These are phyloP conservation scores for Ommatoiulus sabulosus DNA, from an alignment of 2,888 invertebrate genomes.

Conservation along the genomic window DNA sequence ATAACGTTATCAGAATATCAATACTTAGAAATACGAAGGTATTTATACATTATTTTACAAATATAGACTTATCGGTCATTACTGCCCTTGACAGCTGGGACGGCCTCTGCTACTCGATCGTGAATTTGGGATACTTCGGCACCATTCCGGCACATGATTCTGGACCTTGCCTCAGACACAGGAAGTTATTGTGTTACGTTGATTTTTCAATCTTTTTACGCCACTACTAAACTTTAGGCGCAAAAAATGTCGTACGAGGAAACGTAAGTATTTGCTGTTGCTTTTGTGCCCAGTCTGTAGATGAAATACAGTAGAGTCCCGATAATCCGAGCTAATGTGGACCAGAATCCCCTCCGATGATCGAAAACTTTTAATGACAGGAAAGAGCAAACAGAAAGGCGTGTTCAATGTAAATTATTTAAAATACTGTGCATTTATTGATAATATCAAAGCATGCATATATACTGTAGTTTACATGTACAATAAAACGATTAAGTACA, in stretches of 20 bases:
- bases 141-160: neutral
- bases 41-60: neutral
- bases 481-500: no score
- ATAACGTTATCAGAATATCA: neutral
- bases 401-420: no score
- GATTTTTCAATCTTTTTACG: neutral
- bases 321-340: no score
- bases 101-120: neutral
- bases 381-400: no score
- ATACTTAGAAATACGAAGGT: neutral
- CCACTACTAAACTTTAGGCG: no score
- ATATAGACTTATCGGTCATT: neutral
- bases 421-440: no score
- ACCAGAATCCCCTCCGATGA: no score
- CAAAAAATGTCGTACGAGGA: neutral
- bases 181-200: neutral
- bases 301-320: no score
- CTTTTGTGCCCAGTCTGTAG: neutral
- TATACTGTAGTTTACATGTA: no score
- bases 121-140: neutral
- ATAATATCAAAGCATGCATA: no score
- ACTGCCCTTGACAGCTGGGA: neutral
- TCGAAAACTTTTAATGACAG: no score
- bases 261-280: neutral
- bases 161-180: neutral